phyloP scores from a whole-genome alignment of 2,797 vertebrate genomes.

The Amblyraja radiata region DNA sequence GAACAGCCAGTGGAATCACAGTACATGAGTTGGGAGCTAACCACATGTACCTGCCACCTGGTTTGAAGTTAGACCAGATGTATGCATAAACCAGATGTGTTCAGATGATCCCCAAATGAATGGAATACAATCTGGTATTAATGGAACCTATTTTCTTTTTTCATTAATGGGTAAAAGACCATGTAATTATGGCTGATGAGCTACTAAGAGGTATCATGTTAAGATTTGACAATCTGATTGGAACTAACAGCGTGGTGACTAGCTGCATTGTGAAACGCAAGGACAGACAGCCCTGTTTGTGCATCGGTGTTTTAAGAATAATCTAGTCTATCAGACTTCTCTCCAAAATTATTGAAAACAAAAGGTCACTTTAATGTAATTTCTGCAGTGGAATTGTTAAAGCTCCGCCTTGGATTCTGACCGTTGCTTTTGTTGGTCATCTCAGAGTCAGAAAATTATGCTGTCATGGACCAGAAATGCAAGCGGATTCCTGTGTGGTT shows the following conservation, averaged over 20 bases:
- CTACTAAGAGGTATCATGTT: background rate
- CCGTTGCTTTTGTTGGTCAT: background rate
- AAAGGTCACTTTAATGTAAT: background rate
- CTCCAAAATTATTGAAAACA: background rate
- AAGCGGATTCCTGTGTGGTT: background rate
- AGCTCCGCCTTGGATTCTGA: background rate
- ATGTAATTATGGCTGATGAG: background rate
- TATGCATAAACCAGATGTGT: background rate
- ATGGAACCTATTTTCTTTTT: background rate
- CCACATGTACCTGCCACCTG: background rate
- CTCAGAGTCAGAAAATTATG: background rate
- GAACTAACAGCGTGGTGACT: background rate
- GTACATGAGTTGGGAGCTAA: background rate
- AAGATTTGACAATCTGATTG: background rate
- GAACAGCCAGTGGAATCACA: background rate
- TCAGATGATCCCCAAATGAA: slow-evolving; percentile 11
- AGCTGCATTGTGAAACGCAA: background rate
- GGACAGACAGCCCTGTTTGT: background rate
- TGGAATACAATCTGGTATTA: background rate
- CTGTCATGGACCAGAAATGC: too few relatives aligned
- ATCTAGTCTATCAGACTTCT: background rate
- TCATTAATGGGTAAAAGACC: background rate
- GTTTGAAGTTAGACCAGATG: slow-evolving; percentile 9
- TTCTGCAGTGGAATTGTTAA: background rate
- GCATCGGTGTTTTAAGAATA: background rate